Evolutionary conservation across 2,888 invertebrate genomes (phyloP), one percentile per base, ranked within the genome.

Genomic region (Neria commutata): DNA sequence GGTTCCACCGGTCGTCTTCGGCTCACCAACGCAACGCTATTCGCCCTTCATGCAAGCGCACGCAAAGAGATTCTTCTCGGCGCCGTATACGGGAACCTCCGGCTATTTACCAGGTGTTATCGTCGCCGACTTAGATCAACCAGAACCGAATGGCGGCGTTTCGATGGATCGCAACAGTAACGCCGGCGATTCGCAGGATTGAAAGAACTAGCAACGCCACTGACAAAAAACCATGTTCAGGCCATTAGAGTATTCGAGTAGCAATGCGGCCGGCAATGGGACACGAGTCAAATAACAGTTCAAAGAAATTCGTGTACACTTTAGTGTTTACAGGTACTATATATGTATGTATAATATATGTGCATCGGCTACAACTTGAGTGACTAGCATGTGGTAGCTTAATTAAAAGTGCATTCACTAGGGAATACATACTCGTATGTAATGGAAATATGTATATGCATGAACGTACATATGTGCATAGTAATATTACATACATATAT

Each of bases 71-170:
- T 92, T 93, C 78, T 81, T 93, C 1, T 88, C 92, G 0, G 92
- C 92, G 0, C 92, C 92, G 0, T 92, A 92, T 76, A 87, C 91
- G 16, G 92, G 92, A 3, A 91, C 92, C 0, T n/a, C 42, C 19
- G 92, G 92, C 1, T 93, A 92, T 75, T 80, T 93, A 53, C 90
- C 92, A 0, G 91, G 92, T 0, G 90, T 93, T 21, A 90, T 92
- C 3, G 77, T 77, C 60, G 73, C 81, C 2, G 81, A 81, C 24
- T 74, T 74, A 26, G 81, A 81, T 42, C 81, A 81, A 59, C 78
- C 81, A 1, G 81, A 82, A 61, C 80, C 81, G 52, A 81, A 81
- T 65, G 79, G 81, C 26, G 74, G 84, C 85, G 68, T 76, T 19
- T 70, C 79, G 26, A 60, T 74, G 61, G 81, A 81, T 64, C 76